These are phyloP conservation scores for Hermodice carunculata DNA, from an alignment of 2,888 invertebrate genomes.

Conservation along the genomic window DNA sequence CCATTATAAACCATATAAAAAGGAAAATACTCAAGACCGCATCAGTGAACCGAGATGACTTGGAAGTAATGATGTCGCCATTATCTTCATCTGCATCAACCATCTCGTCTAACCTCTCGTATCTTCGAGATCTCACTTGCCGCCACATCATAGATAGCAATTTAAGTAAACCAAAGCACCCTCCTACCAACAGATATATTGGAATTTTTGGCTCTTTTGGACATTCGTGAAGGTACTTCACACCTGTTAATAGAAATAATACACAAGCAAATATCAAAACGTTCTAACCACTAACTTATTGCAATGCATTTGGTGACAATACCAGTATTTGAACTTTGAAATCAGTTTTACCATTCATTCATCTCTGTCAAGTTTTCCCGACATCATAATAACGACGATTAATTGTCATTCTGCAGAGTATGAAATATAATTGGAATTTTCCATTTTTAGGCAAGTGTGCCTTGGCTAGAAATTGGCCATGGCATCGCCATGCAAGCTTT, in stretches of 20 bases:
- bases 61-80: conserved; percentile 68
- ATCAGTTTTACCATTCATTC: not conserved
- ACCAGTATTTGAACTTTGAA: not conserved
- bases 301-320: not conserved
- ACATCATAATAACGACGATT: not conserved
- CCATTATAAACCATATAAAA: conserved; percentile 81
- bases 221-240: conserved; percentile 84
- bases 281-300: too few species aligned
- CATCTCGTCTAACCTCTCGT: conserved; percentile 60
- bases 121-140: conserved; percentile 76
- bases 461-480: too few species aligned
- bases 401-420: not conserved
- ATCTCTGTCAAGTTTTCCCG: not conserved
- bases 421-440: too few species aligned
- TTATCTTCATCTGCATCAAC: conserved; percentile 52
- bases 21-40: conserved; percentile 79
- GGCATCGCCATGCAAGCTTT: too few species aligned
- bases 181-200: conserved; percentile 87
- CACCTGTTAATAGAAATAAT: conserved; percentile 75
- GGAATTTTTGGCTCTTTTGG: conserved; percentile 83
- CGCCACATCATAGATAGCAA: conserved; percentile 75
- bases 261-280: not conserved
- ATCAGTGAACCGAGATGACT: conserved; percentile 77
- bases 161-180: conserved; percentile 80
- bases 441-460: too few species aligned